A percentile compares a stretch with the other conserved stretches of the same genome.
phyloP scores from a whole-genome alignment of 2,113 vertebrate species.

The Brachirus orientalis region DNA sequence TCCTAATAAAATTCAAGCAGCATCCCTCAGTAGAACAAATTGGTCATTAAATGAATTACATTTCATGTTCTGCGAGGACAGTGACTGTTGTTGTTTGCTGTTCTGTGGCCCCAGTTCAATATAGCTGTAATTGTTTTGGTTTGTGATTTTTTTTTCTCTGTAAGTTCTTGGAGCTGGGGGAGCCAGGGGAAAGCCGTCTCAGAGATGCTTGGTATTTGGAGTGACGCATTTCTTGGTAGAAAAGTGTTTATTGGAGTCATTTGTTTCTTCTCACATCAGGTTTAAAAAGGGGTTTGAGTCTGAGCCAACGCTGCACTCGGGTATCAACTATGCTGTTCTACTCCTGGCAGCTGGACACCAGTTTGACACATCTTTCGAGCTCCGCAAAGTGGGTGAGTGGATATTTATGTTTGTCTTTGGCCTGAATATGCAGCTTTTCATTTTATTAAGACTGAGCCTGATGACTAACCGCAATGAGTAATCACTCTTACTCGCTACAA shows the following conservation, averaged over 20 bases:
- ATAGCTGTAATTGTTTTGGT: constrained; percentile 57
- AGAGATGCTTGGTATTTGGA: constrained; percentile 20
- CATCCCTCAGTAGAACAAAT: constrained; percentile 51
- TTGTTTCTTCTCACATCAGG: constrained; percentile 77
- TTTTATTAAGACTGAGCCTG: neutral
- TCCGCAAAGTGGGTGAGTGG: constrained; percentile 97
- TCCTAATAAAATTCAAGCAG: constrained; percentile 47
- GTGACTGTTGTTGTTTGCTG: constrained; percentile 37
- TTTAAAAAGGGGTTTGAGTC: constrained; percentile 97
- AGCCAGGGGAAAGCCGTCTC: constrained; percentile 15
- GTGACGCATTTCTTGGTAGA: constrained; percentile 37
- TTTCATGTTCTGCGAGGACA: constrained; percentile 42
- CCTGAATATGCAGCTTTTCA: neutral
- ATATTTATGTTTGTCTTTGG: neutral
- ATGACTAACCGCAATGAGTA: neutral
- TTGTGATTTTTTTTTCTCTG: neutral
- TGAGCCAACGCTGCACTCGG: constrained; percentile 97
- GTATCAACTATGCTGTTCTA: constrained; percentile 97
- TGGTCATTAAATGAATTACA: constrained; percentile 72
- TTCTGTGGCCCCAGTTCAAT: constrained; percentile 61
- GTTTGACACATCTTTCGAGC: constrained; percentile 98
- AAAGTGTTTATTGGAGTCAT: constrained; percentile 31
- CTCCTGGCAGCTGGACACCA: constrained; percentile 94
- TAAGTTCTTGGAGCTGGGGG: constrained; percentile 13
- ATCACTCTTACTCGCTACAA: neutral